A percentile compares a stretch with the other conserved stretches of the same genome.
Evolutionary conservation across 2,888 invertebrate species (phyloP).

Genomic region (Boloria selene): DNA sequence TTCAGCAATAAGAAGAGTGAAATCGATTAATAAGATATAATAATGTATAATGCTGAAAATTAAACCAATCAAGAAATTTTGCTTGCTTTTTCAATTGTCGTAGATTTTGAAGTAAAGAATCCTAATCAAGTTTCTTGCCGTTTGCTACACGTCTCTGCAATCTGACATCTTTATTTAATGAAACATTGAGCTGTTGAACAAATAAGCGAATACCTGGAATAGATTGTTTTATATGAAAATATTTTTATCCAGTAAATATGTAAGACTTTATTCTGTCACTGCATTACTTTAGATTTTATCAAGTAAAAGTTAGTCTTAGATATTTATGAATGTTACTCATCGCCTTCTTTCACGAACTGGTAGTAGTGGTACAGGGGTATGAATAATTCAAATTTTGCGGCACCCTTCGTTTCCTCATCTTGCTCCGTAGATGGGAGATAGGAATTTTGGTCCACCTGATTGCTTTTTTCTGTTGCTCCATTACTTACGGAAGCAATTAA

Average conservation of each 20-base stretch:
- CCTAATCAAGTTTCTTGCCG: slow-evolving; percentile 3
- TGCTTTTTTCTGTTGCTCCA: neutral
- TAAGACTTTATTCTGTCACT: too few species aligned
- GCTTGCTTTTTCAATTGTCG: too few species aligned
- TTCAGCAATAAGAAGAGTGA: too few species aligned
- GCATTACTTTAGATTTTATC: too few species aligned
- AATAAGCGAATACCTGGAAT: slow-evolving; percentile 3
- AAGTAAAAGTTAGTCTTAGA: too few species aligned
- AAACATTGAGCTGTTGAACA: neutral
- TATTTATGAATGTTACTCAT: slow-evolving; percentile 47
- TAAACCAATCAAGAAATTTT: too few species aligned
- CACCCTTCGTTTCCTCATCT: slow-evolving; percentile 55
- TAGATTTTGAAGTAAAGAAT: neutral
- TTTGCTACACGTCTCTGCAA: neutral
- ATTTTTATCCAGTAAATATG: slow-evolving; percentile 26
- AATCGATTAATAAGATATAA: too few species aligned
- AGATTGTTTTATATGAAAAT: slow-evolving; percentile 46
- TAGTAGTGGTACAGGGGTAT: slow-evolving; percentile 57
- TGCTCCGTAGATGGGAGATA: slow-evolving; percentile 42
- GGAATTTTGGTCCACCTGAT: slow-evolving; percentile 40
- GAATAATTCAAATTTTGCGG: slow-evolving; percentile 67
- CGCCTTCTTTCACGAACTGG: slow-evolving; percentile 50
- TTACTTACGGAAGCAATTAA: neutral
- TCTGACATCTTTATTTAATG: slow-evolving; percentile 11
- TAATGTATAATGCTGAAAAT: too few species aligned